phyloP scores from a whole-genome alignment of 2,888 invertebrate species.

The Linnaemya tessellans region DNA sequence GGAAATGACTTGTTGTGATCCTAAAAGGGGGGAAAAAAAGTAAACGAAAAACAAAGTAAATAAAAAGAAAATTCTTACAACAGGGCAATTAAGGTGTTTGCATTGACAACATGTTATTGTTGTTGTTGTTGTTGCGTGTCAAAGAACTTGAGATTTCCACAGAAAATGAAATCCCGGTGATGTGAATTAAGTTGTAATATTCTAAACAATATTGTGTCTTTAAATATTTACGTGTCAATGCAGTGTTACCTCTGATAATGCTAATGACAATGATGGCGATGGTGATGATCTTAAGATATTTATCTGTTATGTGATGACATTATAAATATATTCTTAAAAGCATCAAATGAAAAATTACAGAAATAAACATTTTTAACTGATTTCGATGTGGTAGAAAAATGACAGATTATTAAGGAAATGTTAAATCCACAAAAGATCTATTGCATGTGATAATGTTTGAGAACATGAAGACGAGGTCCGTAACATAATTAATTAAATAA shows the following conservation, averaged over 20 bases:
- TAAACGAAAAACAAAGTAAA: background rate
- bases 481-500: background rate
- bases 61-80: background rate
- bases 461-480: background rate
- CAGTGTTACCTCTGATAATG: slow-evolving; percentile 11
- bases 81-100: slow-evolving; percentile 51
- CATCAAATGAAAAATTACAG: slow-evolving; percentile 30
- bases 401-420: slow-evolving; percentile 48
- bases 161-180: slow-evolving; percentile 18
- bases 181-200: slow-evolving; percentile 56
- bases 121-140: slow-evolving; percentile 62
- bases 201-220: background rate
- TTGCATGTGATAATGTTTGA: slow-evolving; percentile 37
- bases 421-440: background rate
- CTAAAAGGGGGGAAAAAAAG: background rate
- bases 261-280: background rate
- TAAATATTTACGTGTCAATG: slow-evolving; percentile 44
- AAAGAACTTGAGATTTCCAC: slow-evolving; percentile 48
- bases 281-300: slow-evolving; percentile 38
- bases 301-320: slow-evolving; percentile 63
- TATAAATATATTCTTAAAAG: slow-evolving; percentile 1
- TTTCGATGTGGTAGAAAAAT: slow-evolving; percentile 17
- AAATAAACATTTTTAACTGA: slow-evolving; percentile 31
- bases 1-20: slow-evolving; percentile 21
- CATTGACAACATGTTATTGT: slow-evolving; percentile 53